phyloP scores from a whole-genome alignment of 1,140 invertebrate species.

The Sycophila sp. region DNA sequence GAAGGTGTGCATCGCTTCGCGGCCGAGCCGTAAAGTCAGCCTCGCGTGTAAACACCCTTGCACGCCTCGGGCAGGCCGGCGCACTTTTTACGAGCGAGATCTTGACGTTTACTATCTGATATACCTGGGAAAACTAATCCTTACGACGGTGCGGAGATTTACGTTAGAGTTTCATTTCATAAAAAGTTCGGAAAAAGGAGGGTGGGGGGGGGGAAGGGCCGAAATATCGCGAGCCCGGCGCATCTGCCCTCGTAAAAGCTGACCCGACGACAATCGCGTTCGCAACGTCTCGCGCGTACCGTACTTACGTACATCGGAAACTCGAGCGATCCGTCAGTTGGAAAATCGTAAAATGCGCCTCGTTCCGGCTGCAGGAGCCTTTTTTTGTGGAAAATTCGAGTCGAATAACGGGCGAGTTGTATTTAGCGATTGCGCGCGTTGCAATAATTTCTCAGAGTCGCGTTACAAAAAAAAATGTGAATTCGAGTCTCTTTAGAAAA shows the following conservation, averaged over 20 bases:
- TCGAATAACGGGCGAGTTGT: no score
- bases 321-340: slow-evolving; percentile 23
- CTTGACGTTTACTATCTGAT: slow-evolving; percentile 50
- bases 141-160: slow-evolving; percentile 48
- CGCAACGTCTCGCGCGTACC: background rate
- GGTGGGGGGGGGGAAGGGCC: background rate
- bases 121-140: slow-evolving; percentile 52
- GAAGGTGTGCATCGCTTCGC: no score
- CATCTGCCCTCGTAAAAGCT: slow-evolving; percentile 44
- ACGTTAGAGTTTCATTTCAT: slow-evolving; percentile 31
- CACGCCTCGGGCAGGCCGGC: background rate
- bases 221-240: slow-evolving; percentile 10
- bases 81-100: slow-evolving; percentile 50
- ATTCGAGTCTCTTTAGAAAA: no score
- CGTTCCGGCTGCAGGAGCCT: no score
- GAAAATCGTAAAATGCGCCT: slow-evolving; percentile 20
- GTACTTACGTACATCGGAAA: no score
- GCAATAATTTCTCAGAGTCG: no score
- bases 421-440: no score
- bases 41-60: slow-evolving; percentile 49
- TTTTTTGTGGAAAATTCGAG: no score
- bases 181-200: slow-evolving; percentile 26
- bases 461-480: no score
- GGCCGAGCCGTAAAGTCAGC: no score
- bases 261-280: slow-evolving; percentile 20